A percentile compares a stretch with the other conserved stretches of the same genome.
Conservation (phyloP, 2,888 invertebrate genomes). For the Ceramica pisi region DNA sequence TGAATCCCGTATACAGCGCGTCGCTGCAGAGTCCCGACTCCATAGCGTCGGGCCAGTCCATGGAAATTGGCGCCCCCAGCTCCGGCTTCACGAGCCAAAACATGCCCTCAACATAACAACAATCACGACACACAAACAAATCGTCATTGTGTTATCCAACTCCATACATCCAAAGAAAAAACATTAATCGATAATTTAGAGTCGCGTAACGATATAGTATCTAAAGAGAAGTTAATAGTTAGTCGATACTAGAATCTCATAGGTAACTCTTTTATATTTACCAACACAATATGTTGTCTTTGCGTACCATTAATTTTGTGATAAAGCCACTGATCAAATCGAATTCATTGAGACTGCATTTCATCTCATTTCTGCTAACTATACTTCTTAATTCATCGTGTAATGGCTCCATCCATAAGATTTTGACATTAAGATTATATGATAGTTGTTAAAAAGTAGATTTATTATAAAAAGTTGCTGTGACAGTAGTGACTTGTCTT, state of each 20-base stretch:
- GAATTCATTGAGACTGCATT: slow-evolving; percentile 79
- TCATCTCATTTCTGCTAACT: slow-evolving; percentile 79
- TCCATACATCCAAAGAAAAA: slow-evolving; percentile 68
- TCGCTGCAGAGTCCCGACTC: slow-evolving; percentile 94
- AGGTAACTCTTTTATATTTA: slow-evolving; percentile 50
- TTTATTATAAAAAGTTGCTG: slow-evolving; percentile 70
- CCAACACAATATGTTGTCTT: slow-evolving; percentile 36
- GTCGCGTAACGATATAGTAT: slow-evolving; percentile 59
- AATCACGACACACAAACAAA: slow-evolving; percentile 57
- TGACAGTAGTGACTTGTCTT: slow-evolving; percentile 73
- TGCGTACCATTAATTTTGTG: slow-evolving; percentile 72
- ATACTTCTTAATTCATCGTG: slow-evolving; percentile 73
- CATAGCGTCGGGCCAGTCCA: slow-evolving; percentile 90
- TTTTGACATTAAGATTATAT: slow-evolving; percentile 79
- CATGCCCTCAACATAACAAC: slow-evolving; percentile 85
- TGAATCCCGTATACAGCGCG: slow-evolving; percentile 93
- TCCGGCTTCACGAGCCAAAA: slow-evolving; percentile 76
- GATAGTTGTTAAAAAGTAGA: slow-evolving; percentile 75
- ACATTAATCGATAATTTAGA: slow-evolving; percentile 66
- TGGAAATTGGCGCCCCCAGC: slow-evolving; percentile 79
- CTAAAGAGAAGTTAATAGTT: slow-evolving; percentile 60
- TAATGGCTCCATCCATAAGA: slow-evolving; percentile 86
- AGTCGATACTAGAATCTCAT: slow-evolving; percentile 67
- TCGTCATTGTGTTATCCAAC: slow-evolving; percentile 64
- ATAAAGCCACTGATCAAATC: slow-evolving; percentile 84